Conservation (phyloP, 2,888 invertebrate species). For the Caenorhabditis zanzibari region DNA sequence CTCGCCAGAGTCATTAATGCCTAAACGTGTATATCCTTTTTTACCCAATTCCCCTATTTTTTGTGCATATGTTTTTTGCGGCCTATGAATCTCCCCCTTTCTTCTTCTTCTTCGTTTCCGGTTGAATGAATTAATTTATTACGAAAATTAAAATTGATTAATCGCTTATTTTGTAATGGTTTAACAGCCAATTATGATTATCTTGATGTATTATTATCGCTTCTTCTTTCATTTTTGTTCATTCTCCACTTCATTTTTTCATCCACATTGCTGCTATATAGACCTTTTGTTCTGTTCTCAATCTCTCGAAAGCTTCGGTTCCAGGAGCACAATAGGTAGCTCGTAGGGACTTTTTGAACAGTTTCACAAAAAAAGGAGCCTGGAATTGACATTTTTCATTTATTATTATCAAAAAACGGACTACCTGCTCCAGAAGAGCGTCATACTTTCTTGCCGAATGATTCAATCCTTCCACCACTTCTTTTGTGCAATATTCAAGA, state of each 20-base stretch:
- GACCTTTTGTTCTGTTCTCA: slow-evolving; percentile 56
- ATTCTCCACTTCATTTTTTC: slow-evolving; percentile 43
- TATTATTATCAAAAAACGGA: not conserved
- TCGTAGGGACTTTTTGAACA: slow-evolving; percentile 72
- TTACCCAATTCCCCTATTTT: slow-evolving; percentile 51
- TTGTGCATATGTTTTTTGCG: slow-evolving; percentile 61
- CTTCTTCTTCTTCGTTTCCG: slow-evolving; percentile 32
- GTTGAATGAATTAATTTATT: slow-evolving; percentile 67
- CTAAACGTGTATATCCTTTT: slow-evolving; percentile 74
- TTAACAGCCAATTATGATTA: slow-evolving; percentile 3
- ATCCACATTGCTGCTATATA: slow-evolving; percentile 70
- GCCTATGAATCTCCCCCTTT: slow-evolving; percentile 34
- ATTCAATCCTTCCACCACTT: slow-evolving; percentile 73
- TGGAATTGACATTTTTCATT: slow-evolving; percentile 35
- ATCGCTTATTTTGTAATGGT: slow-evolving; percentile 1
- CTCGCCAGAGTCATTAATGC: slow-evolving; percentile 99
- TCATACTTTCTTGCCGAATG: slow-evolving; percentile 74
- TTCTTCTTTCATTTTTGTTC: slow-evolving; percentile 57
- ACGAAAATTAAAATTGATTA: slow-evolving; percentile 4
- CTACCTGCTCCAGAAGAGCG: slow-evolving; percentile 69
- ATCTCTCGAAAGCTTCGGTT: slow-evolving; percentile 70
- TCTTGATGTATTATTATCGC: not conserved
- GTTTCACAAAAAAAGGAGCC: slow-evolving; percentile 74
- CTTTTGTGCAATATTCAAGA: slow-evolving; percentile 70
- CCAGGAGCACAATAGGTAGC: slow-evolving; percentile 80